Evolutionary conservation across 2,797 vertebrate genomes (phyloP).

Genomic region (Nannoperca australis): DNA sequence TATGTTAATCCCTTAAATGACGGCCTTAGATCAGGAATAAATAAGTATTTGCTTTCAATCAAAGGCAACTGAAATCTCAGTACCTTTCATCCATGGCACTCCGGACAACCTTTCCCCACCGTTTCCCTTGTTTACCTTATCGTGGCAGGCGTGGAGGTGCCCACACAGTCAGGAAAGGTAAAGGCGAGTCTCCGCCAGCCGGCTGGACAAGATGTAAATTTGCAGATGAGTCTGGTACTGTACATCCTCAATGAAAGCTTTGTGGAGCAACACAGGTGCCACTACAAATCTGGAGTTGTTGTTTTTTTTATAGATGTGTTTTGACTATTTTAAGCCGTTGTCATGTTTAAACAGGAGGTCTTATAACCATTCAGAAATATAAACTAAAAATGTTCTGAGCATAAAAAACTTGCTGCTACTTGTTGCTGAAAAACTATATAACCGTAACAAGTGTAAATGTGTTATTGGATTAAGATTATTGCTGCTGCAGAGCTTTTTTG

Average conservation of each 20-base stretch:
- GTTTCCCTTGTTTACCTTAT: slow-evolving; percentile 72
- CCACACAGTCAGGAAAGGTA: slow-evolving; percentile 73
- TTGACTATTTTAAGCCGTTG: slow-evolving; percentile 53
- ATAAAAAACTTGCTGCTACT: slow-evolving; percentile 1
- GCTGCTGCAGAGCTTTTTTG: slow-evolving; percentile 12
- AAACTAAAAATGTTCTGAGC: slow-evolving; percentile 28
- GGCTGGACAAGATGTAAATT: slow-evolving; percentile 70
- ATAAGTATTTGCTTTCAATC: slow-evolving; percentile 33
- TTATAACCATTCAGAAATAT: slow-evolving; percentile 28
- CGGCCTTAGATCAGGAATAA: slow-evolving; percentile 23
- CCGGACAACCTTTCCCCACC: slow-evolving; percentile 39
- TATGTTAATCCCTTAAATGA: slow-evolving; percentile 33
- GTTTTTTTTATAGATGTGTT: slow-evolving; percentile 46
- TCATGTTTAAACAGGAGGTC: slow-evolving; percentile 41
- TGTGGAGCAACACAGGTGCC: slow-evolving; percentile 66
- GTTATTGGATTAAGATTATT: slow-evolving; percentile 15
- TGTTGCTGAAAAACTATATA: slow-evolving; percentile 5
- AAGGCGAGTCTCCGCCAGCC: slow-evolving; percentile 45
- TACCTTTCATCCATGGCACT: slow-evolving; percentile 18
- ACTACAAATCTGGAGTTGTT: slow-evolving; percentile 28
- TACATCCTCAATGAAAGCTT: slow-evolving; percentile 71
- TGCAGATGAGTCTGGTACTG: slow-evolving; percentile 60
- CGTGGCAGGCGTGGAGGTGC: slow-evolving; percentile 46
- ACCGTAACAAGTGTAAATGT: slow-evolving; percentile 25
- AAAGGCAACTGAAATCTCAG: slow-evolving; percentile 3